Base-by-base conservation (phyloP, 2,888 invertebrate species). In the Blera fallax region DNA sequence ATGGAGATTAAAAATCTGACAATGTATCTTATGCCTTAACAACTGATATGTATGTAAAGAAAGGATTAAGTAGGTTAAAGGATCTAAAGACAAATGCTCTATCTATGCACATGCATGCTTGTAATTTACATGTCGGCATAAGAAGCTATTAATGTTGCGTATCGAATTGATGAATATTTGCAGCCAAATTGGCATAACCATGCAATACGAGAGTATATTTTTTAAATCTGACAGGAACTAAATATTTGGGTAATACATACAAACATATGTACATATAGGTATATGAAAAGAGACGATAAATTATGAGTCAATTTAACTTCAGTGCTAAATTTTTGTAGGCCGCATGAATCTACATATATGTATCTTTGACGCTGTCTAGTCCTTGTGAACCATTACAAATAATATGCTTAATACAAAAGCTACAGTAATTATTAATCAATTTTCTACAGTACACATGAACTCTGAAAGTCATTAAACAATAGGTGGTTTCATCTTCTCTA, bases 61-160 rank as follows among this genome's bases (percentile, higher is more conserved):
- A 65, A 34, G 76, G 76, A 76, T 76, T 76, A 76, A 37, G 45
- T 34, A 48, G 24, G 54, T 74, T 27, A 24, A 1, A 37, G 40
- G 62, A 43, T 73, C 52, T 52, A 8, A 52, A 14, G 29, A 18
- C 18, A 10, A 8, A 18, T 54, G 24, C 24, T 24, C 2, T 24
- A 3, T 4, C 24, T 52, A 16, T 56, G 18, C 34, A 6, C 29
- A 34, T 56, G 34, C 14, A 52, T 52, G n/a, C n/a, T 24, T 27
- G 16, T 0, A 21, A 56, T 21, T 34, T 56, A 34, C 8, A 64
- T 45, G 14, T 14, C 32, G 8, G 18, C 56, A 45, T 11, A 14
- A 6, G 54, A 48, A 14, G 3, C 29, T 40, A 58, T 40, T 58
- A 29, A 67, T 76, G 11, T 21, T 34, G 48, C 48, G 29, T 76